phyloP scores from a whole-genome alignment of 2,113 vertebrate genomes.

The Puntigrus tetrazona region DNA sequence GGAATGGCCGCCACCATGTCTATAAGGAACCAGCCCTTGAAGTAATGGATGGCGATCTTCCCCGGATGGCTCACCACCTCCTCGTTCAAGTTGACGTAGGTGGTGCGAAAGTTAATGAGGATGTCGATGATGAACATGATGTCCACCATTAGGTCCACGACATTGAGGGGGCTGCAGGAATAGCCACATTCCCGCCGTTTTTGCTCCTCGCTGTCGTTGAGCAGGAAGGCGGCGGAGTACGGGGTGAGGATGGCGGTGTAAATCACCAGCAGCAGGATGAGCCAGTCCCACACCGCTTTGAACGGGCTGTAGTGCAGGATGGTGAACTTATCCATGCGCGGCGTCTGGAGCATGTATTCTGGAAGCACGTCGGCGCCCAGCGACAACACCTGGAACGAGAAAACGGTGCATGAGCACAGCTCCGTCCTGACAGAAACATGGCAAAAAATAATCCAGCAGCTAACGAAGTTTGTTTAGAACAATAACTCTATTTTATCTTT shows the following conservation, averaged over 20 bases:
- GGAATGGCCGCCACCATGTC: conserved; percentile 99
- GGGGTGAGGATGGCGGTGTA: conserved; percentile 98
- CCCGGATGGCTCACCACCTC: conserved; percentile 98
- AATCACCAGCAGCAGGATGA: conserved; percentile 95
- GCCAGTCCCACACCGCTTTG: conserved; percentile 99
- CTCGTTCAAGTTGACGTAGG: conserved; percentile 96
- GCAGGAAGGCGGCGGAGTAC: conserved; percentile 96
- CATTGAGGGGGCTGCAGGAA: conserved; percentile 95
- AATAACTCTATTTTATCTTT: background rate
- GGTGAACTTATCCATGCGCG: conserved; percentile 97
- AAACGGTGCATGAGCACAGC: background rate
- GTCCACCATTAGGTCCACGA: conserved; percentile 98
- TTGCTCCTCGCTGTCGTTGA: conserved; percentile 93
- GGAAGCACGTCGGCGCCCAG: conserved; percentile 96
- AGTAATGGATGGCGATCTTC: conserved; percentile 98
- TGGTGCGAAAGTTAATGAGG: conserved; percentile 99
- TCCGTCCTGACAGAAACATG: background rate
- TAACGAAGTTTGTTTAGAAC: background rate
- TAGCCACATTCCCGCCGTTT: conserved; percentile 94
- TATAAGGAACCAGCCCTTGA: conserved; percentile 99
- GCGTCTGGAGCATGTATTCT: conserved; percentile 97
- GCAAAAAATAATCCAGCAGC: background rate
- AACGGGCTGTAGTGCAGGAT: conserved; percentile 99
- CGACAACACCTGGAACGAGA: conserved; percentile 85
- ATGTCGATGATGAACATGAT: conserved; percentile 99